phyloP scores from a whole-genome alignment of 1,140 invertebrate species.

The Chironomus tepperi region DNA sequence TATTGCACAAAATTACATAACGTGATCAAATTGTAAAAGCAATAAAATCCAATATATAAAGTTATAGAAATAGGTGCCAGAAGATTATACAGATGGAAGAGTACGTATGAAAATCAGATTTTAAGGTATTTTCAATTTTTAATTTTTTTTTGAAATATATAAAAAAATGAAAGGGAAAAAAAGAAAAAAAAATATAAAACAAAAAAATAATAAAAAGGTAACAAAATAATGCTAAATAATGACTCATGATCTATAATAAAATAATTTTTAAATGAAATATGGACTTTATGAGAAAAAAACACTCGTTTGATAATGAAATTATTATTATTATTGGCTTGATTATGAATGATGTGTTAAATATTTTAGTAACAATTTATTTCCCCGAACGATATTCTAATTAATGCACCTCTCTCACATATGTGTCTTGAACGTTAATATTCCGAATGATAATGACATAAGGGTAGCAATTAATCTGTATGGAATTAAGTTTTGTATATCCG shows the following conservation, averaged over 20 bases:
- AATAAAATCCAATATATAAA: background rate
- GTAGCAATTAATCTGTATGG: too few species aligned
- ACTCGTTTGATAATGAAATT: background rate
- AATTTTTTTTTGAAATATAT: background rate
- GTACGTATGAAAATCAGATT: background rate
- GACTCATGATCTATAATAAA: background rate
- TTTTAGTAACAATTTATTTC: background rate
- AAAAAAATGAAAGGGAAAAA: background rate
- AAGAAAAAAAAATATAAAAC: conserved; percentile 16
- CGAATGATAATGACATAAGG: too few species aligned
- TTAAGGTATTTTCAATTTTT: too few species aligned
- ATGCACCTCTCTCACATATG: too few species aligned
- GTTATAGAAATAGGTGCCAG: too few species aligned
- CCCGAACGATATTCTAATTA: background rate
- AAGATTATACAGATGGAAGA: background rate
- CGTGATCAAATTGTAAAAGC: background rate
- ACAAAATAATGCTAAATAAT: background rate
- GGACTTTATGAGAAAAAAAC: too few species aligned
- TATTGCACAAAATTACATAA: background rate
- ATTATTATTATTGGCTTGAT: background rate
- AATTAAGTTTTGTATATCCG: too few species aligned
- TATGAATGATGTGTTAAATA: background rate
- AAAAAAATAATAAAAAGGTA: conserved; percentile 26
- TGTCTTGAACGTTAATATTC: too few species aligned
- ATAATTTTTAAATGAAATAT: too few species aligned